phyloP scores from a whole-genome alignment of 2,888 invertebrate species.

The Eurois occulta region DNA sequence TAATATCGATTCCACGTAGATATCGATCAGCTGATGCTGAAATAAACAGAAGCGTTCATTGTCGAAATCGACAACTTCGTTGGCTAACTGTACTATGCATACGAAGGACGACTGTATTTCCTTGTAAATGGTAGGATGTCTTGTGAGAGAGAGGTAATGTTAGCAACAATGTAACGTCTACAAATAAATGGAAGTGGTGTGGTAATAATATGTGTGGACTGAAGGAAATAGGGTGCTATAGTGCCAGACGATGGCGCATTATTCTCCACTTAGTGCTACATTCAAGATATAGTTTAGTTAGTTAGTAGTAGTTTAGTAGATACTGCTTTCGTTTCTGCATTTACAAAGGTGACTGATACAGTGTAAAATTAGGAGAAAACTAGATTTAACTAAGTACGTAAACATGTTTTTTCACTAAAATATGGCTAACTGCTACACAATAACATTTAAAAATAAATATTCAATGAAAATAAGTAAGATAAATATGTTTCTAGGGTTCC shows the following conservation, averaged over 20 bases:
- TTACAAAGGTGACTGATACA: too few relatives aligned
- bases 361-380: too few relatives aligned
- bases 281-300: background rate
- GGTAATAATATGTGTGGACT: conserved; percentile 29
- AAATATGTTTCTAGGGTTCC: too few relatives aligned
- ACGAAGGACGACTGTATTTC: background rate
- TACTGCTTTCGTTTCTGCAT: background rate
- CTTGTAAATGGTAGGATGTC: background rate
- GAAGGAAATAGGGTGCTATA: conserved; percentile 20
- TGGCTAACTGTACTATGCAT: background rate
- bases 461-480: too few relatives aligned
- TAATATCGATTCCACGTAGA: background rate
- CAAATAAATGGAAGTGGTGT: conserved; percentile 19
- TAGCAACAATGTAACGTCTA: conserved; percentile 28
- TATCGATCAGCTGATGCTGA: background rate
- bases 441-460: too few relatives aligned
- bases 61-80: background rate
- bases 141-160: background rate
- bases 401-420: too few relatives aligned
- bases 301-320: background rate
- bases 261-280: conserved; percentile 11
- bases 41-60: background rate
- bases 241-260: conserved; percentile 11
- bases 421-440: too few relatives aligned
- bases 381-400: too few relatives aligned